Evolutionary conservation across 2,113 vertebrate species (phyloP), one percentile per base, ranked within the genome.

Genomic region (Sander lucioperca): DNA sequence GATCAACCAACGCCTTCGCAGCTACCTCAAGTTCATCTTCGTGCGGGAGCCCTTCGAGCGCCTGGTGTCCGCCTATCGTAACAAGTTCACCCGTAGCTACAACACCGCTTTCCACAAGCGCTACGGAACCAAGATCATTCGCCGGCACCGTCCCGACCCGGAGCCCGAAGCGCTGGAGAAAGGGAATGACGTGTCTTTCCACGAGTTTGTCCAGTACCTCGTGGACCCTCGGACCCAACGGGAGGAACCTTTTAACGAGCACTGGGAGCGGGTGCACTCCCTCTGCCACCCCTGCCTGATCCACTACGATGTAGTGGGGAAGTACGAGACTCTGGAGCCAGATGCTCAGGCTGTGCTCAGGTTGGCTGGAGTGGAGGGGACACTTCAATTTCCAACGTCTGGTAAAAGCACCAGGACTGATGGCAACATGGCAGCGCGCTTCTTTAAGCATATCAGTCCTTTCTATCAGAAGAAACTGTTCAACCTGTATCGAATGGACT

Each of bases 401-500:
- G 93, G 95, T n/a, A 95, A 95, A 85, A 96, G 93, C 43, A 94
- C 95, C 2, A 85, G 94, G 77, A 97, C 97, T 0, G 96, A 96
- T 0, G 95, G 95, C 0, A 86, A 95, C 86, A 97, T 96, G 93
- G 96, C 97, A 0, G 96, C 94, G 0, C 94, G 91, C 74, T 98
- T 96, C 92, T 99, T 99, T 65, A 93, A 94, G 82, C 94, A 97
- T 80, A 96, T 99, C 93, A 97, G 95, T 80, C 96, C 97, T 5
- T 97, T 97, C 80, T 98, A 97, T 89, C 97, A 99, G 94, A 96
- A 93, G 85, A 97, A 96, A 89, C 96, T 99, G 67, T 98, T 96
- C 79, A 97, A 97, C 88, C 94, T 98, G 77, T 99, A 99, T 85
- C 96, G 95, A 72, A 97, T 99, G 97, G 98, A 99, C 93, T 99